Percentiles rank a stretch among this genome's conserved stretches.
These are phyloP conservation scores for Chitala chitala DNA, from an alignment of 2,113 vertebrate genomes.

Conservation along the genomic window DNA sequence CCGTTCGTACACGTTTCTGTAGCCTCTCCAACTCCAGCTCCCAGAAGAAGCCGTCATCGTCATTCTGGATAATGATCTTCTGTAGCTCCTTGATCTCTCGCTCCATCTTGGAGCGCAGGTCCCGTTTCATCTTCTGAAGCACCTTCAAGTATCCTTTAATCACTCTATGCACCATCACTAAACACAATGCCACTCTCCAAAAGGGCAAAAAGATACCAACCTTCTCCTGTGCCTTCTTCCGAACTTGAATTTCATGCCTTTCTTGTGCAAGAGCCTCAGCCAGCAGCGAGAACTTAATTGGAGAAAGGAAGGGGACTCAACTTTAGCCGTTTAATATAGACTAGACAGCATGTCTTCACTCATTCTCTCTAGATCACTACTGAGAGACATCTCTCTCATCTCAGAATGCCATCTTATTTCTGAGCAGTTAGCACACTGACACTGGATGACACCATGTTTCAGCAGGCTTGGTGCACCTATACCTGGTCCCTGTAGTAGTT, in stretches of 20 bases:
- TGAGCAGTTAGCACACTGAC: too few relatives aligned
- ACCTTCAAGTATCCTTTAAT: conserved; percentile 53
- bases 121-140: conserved; percentile 76
- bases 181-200: too few relatives aligned
- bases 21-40: conserved; percentile 80
- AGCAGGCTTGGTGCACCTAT: neutral
- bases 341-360: too few relatives aligned
- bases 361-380: too few relatives aligned
- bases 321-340: neutral
- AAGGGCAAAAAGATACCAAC: conserved; percentile 55
- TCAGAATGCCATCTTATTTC: too few relatives aligned
- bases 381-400: too few relatives aligned
- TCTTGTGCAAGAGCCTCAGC: conserved; percentile 82
- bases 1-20: conserved; percentile 70
- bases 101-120: conserved; percentile 83
- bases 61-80: conserved; percentile 71
- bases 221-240: conserved; percentile 81
- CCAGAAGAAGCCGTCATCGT: conserved; percentile 77
- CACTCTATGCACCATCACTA: neutral
- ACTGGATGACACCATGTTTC: neutral
- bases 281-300: conserved; percentile 81
- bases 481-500: conserved; percentile 95
- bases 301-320: neutral
- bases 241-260: conserved; percentile 71
- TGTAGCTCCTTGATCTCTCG: conserved; percentile 83